These are phyloP conservation scores for Falco concolor DNA, from an alignment of 2,797 vertebrate species.

Conservation along the genomic window DNA sequence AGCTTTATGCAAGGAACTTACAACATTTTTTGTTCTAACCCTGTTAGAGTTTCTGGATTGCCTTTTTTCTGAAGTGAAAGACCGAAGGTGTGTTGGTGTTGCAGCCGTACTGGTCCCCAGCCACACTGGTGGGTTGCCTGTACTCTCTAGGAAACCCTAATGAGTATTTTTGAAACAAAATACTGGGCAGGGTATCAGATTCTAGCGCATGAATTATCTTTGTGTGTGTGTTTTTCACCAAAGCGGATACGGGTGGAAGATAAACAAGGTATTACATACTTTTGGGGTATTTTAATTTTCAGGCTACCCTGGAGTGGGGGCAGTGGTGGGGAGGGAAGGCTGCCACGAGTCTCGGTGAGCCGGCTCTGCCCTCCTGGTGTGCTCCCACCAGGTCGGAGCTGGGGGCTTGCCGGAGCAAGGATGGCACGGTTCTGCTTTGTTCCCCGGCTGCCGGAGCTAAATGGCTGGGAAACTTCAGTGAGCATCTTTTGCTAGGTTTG, in stretches of 20 bases:
- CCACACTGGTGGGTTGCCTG: neutral
- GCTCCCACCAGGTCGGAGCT: neutral
- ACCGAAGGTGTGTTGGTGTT: neutral
- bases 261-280: neutral
- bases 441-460: neutral
- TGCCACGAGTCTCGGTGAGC: neutral
- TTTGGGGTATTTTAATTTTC: neutral
- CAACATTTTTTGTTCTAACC: neutral
- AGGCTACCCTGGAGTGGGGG: fast-evolving
- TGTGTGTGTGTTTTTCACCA: neutral
- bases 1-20: neutral
- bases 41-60: neutral
- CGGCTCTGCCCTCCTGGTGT: neutral
- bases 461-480: conserved; percentile 13
- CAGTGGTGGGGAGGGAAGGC: neutral
- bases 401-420: neutral
- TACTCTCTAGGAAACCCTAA: neutral
- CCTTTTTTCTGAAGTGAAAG: neutral
- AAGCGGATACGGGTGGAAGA: neutral
- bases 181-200: neutral
- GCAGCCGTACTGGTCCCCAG: fast-evolving
- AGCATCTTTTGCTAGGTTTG: conserved; percentile 3
- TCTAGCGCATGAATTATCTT: neutral
- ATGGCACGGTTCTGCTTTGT: neutral
- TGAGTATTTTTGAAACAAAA: neutral